A percentile compares a stretch with the other conserved stretches of the same genome.
phyloP scores from a whole-genome alignment of 2,888 invertebrate genomes.

The Dioctria linearis region DNA sequence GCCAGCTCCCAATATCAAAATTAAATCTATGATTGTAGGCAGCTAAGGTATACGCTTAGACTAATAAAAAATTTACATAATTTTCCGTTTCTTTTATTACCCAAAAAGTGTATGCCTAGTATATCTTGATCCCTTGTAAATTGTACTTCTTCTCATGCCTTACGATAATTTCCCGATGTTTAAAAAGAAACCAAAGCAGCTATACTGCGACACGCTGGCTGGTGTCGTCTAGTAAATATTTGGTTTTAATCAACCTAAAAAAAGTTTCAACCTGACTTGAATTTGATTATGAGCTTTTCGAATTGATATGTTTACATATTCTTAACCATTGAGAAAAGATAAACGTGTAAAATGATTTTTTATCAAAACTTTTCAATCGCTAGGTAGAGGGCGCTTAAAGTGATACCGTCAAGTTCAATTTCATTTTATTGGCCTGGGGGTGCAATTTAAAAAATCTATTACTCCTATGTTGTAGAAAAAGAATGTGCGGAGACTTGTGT shows the following conservation, averaged over 20 bases:
- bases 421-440: too few species aligned
- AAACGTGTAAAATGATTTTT: conserved; percentile 32
- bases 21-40: conserved; percentile 12
- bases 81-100: conserved; percentile 30
- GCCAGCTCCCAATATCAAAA: neutral
- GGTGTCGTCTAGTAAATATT: conserved; percentile 55
- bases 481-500: too few species aligned
- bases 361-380: conserved; percentile 47
- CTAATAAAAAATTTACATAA: conserved; percentile 48
- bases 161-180: neutral
- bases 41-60: neutral
- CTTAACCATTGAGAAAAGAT: conserved; percentile 9
- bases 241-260: conserved; percentile 58
- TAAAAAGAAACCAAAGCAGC: neutral
- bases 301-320: conserved; percentile 54
- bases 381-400: conserved; percentile 20
- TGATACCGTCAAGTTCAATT: neutral
- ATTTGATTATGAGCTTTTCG: conserved; percentile 56
- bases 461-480: too few species aligned
- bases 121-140: neutral
- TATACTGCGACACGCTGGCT: neutral
- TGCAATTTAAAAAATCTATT: too few species aligned
- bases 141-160: neutral
- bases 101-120: neutral
- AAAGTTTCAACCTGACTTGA: conserved; percentile 57